Base-by-base conservation (phyloP, 2,113 vertebrate genomes). In the Megaceryle maxima region DNA sequence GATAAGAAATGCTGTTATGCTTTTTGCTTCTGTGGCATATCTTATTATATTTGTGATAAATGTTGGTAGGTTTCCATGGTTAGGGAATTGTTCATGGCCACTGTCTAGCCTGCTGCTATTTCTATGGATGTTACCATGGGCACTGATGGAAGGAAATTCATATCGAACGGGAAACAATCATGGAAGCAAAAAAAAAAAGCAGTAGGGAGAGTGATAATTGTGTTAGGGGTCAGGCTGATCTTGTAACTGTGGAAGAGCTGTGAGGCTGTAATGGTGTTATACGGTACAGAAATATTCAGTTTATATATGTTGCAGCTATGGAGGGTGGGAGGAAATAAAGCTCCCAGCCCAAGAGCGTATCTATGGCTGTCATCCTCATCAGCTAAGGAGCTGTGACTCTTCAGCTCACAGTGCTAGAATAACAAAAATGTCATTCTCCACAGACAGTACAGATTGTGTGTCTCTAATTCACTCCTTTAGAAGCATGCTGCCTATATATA, bases 121-220 rank as follows among this genome's bases (percentile, higher is more conserved):
- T 97, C 90, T 94, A 37, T 92, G 83, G 84, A 37, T 94, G 97
- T 98, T 98, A 83, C 97, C 96, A 97, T 97, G 97, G 94, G 83
- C 97, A 97, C 97, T 95, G 95, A 97, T 95, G 92, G 94, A 93
- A 94, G 64, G 70, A 95, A 96, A 97, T 94, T 97, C 86, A 72
- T 94, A 88, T 56, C 7, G 25, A 94, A 92, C 10, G 20, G 91
- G 96, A 93, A 92, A 79, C 77, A 73, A 29, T 92, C 53, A 88
- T 70, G 90, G 67, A 19, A 67, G 76, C 95, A 92, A 55, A 75
- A 78, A 95, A 90, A 73, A 60, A 51, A 82, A 83, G 74, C 51
- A 96, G 53, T n/a, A 91, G 46, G 80, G 62, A 75, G n/a, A 51
- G 14, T 1, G 13, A 33, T 83, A 88, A 95, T 81, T 91, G 24